Evolutionary conservation across 92 coral and sea anemone genomes (phyloP).

Genomic region (Epizoanthus scotinus): DNA sequence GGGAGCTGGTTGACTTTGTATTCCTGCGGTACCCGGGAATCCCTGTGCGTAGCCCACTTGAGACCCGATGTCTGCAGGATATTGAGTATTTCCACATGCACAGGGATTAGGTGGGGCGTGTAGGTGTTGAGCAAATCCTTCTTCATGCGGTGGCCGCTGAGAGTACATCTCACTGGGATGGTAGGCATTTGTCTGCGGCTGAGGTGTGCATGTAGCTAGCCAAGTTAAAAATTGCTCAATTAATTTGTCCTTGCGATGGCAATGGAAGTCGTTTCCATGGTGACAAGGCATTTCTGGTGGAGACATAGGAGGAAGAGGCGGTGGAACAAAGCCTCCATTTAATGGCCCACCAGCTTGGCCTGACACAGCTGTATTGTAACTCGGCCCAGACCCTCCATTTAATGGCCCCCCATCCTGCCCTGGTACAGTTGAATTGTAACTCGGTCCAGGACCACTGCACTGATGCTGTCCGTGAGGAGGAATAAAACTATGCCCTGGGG

Average conservation of each 20-base stretch:
- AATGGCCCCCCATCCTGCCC: too few relatives aligned
- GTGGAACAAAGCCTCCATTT: background rate
- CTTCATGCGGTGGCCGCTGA: background rate
- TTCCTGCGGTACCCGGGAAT: background rate
- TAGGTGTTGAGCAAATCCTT: background rate
- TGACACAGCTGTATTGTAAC: too few relatives aligned
- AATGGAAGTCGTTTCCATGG: slow-evolving; percentile 15
- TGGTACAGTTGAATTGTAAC: background rate
- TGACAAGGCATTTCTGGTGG: background rate
- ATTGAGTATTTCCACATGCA: background rate
- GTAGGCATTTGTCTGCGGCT: background rate
- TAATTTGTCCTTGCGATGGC: background rate
- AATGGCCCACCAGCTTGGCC: too few relatives aligned
- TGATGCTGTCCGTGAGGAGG: slow-evolving; percentile 20
- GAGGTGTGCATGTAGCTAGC: background rate
- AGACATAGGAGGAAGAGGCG: background rate
- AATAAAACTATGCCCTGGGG: background rate
- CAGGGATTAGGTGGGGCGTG: background rate
- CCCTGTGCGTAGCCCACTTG: background rate
- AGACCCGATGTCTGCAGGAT: background rate
- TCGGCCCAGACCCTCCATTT: background rate
- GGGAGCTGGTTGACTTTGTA: background rate
- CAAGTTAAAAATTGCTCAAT: background rate
- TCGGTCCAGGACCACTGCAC: background rate
- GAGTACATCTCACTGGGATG: background rate